Percentiles rank a stretch among this genome's conserved stretches.
phyloP scores from a whole-genome alignment of 1,140 invertebrate genomes.

The Andricus grossulariae region DNA sequence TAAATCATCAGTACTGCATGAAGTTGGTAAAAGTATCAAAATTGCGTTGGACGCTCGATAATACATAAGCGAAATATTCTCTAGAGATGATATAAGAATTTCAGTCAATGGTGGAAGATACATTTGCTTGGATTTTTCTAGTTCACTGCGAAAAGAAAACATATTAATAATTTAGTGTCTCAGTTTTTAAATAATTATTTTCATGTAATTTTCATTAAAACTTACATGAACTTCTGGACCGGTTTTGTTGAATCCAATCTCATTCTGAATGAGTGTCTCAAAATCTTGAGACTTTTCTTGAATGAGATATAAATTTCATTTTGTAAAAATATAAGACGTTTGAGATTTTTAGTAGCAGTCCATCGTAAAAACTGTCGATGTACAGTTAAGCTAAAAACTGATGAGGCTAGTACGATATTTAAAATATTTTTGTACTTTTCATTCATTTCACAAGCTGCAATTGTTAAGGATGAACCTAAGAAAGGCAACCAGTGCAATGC shows the following conservation, averaged over 20 bases:
- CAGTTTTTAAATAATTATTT: conserved; percentile 23
- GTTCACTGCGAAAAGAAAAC: conserved; percentile 54
- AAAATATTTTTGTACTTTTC: conserved; percentile 44
- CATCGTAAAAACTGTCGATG: conserved; percentile 51
- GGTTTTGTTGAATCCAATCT: conserved; percentile 50
- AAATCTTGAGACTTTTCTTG: conserved; percentile 65
- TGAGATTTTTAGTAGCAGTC: conserved; percentile 48
- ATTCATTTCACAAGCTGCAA: conserved; percentile 40
- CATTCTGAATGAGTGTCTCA: conserved; percentile 58
- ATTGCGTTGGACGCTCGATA: conserved; percentile 56
- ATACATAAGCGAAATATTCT: conserved; percentile 55
- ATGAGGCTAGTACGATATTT: conserved; percentile 44
- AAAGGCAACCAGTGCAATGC: conserved; percentile 47
- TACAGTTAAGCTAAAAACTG: conserved; percentile 41
- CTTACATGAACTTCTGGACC: conserved; percentile 61
- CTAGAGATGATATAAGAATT: conserved; percentile 57
- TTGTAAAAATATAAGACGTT: conserved; percentile 58
- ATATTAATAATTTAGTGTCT: conserved; percentile 31
- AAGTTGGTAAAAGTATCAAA: conserved; percentile 52
- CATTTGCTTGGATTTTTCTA: conserved; percentile 56
- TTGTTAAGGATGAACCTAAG: conserved; percentile 46
- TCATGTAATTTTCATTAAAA: conserved; percentile 36
- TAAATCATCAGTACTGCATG: conserved; percentile 39
- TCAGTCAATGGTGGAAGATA: conserved; percentile 61
- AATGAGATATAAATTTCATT: conserved; percentile 60